Base-by-base conservation (phyloP, 2,113 vertebrate species). In the Etheostoma cragini region DNA sequence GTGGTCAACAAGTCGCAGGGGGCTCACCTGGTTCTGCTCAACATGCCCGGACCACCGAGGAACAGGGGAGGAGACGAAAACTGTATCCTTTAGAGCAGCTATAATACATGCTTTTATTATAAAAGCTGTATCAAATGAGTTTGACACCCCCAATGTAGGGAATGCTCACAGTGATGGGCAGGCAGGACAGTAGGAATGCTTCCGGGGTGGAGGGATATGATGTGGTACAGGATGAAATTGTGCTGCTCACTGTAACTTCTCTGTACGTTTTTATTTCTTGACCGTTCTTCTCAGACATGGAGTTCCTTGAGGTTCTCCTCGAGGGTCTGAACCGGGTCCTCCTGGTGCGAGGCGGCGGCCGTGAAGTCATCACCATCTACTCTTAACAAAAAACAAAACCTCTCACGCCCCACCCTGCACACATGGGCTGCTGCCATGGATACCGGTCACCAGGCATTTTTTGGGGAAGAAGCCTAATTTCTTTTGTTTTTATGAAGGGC, bases 311-410 rank as follows among this genome's bases (percentile, higher is more conserved):
- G 91, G 98, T 99, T 85, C 90, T 99, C 73, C 96, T 98, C 0
- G 98, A 99, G 89, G 97, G 98, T 45, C 94, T 99, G 75, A 96
- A 97, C 90, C 93, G 97, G 75, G 98, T 97, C 54, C 95, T 99
- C 0, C 84, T 99, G 85, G 98, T 99, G 62, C 94, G 98, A 73
- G 98, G 98, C 21, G 96, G 98, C 0, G 98, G 98, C 57, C 96
- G 96, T 12, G 97, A 99, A 93, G 98, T 99, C 90, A 97, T 99
- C 92, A 99, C 98, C 84, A 99, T 99, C 92, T 99, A 99, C 86
- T 99, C 97, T 57, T 99, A 95, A 94, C 83, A 38, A 52, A 60
- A 67, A 80, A 92, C 88, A 7, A 45, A 70, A 63, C 52, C 70
- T 66, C 74, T 78, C 26, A 16, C 2, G 16, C 88, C 88, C 86